Conservation (phyloP, 2,797 vertebrate genomes). For the Hydrophis major region DNA sequence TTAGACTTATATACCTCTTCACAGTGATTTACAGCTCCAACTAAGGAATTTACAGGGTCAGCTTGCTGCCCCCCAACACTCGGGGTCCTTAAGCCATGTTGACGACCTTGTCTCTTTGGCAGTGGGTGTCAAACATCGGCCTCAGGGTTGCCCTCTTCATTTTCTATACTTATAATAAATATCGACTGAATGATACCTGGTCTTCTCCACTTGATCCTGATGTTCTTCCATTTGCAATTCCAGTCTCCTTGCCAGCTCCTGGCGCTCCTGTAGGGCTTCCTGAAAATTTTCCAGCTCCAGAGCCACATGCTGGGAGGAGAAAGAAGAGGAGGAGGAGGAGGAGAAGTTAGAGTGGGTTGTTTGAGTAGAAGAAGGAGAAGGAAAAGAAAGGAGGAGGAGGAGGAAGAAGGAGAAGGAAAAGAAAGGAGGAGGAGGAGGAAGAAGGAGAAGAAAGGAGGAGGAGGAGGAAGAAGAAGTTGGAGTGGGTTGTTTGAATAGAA, state of each 20-base stretch:
- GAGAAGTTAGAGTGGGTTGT: too few species aligned
- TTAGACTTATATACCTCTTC: too few species aligned
- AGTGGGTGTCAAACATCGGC: not conserved
- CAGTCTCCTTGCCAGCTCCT: constrained; percentile 54
- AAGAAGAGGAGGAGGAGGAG: not conserved
- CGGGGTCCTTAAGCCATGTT: not conserved
- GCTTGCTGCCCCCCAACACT: too few species aligned
- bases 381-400: too few species aligned
- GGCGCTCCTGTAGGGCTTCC: constrained; percentile 54
- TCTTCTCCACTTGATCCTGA: constrained; percentile 48
- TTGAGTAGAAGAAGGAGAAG: not conserved
- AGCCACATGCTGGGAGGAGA: constrained; percentile 60
- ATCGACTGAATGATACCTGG: constrained; percentile 56
- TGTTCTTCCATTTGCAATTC: constrained; percentile 53
- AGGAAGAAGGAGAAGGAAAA: not conserved
- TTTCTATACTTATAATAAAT: accelerated
- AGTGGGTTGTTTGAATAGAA: too few species aligned
- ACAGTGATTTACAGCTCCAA: too few species aligned
- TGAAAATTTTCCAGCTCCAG: constrained; percentile 51
- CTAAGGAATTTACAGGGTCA: too few species aligned
- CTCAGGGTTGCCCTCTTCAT: too few species aligned
- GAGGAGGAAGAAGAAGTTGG: too few species aligned
- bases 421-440: too few species aligned
- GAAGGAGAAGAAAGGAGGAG: too few species aligned
- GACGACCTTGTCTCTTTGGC: not conserved